Evolutionary conservation across 2,797 vertebrate species (phyloP).

Genomic region (Melanotaenia trifasciata): DNA sequence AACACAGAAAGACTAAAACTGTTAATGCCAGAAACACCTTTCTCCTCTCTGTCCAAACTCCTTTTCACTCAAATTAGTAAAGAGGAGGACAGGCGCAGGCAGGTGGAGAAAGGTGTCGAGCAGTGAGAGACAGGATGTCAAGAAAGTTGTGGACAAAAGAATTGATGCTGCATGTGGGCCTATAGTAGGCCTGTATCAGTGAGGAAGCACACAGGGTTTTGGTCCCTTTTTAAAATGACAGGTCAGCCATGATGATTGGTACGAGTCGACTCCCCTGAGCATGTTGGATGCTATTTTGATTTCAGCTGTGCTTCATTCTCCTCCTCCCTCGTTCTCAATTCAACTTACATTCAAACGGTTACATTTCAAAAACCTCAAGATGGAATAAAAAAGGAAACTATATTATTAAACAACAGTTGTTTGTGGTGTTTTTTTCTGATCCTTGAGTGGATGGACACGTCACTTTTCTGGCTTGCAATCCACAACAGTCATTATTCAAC

Average conservation of each 20-base stretch:
- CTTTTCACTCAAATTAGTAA: not conserved
- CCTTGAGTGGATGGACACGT: not conserved
- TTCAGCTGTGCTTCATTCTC: slow-evolving; percentile 57
- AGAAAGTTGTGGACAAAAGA: slow-evolving; percentile 65
- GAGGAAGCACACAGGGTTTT: slow-evolving; percentile 35
- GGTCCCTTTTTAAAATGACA: slow-evolving; percentile 46
- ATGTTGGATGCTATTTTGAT: slow-evolving; percentile 21
- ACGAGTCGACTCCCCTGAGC: slow-evolving; percentile 41
- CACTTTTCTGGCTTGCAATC: not conserved
- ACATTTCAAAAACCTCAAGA: slow-evolving; percentile 59
- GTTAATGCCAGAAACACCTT: slow-evolving; percentile 33
- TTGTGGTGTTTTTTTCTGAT: slow-evolving; percentile 47
- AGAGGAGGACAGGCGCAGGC: not conserved
- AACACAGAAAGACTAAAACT: slow-evolving; percentile 44
- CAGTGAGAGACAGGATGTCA: slow-evolving; percentile 55
- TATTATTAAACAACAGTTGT: slow-evolving; percentile 65
- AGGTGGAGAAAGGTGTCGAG: slow-evolving; percentile 37
- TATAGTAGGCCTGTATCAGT: slow-evolving; percentile 42
- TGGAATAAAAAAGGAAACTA: slow-evolving; percentile 80
- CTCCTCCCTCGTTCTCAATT: slow-evolving; percentile 37
- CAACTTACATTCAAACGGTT: slow-evolving; percentile 39
- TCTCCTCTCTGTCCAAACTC: slow-evolving; percentile 27
- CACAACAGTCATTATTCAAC: not conserved
- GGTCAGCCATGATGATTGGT: slow-evolving; percentile 40
- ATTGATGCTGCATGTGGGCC: slow-evolving; percentile 55